phyloP scores from a whole-genome alignment of 2,888 invertebrate genomes.

The Neoascia interrupta region DNA sequence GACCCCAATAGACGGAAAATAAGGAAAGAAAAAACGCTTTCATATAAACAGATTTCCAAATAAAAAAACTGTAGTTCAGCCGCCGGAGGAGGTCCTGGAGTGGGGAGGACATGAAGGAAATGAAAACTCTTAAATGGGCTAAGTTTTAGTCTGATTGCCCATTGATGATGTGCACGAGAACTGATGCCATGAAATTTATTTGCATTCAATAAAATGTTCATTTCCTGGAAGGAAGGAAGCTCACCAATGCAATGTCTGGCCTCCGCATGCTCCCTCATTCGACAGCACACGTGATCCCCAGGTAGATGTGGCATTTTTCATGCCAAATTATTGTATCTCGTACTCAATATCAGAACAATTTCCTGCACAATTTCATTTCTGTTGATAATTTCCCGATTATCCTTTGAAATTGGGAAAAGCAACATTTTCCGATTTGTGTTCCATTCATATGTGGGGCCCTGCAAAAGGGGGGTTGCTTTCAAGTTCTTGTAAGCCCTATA shows the following conservation, averaged over 20 bases:
- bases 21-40: not conserved
- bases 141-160: constrained; percentile 30
- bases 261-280: not conserved
- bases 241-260: constrained; percentile 18
- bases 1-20: constrained; percentile 16
- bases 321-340: constrained; percentile 57
- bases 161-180: constrained; percentile 18
- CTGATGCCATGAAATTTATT: constrained; percentile 39
- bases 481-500: constrained; percentile 60
- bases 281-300: constrained; percentile 13
- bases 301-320: constrained; percentile 21
- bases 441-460: constrained; percentile 6
- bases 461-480: constrained; percentile 26
- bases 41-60: constrained; percentile 4
- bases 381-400: constrained; percentile 66
- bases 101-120: constrained; percentile 22
- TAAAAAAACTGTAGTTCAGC: not conserved
- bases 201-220: constrained; percentile 58
- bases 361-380: constrained; percentile 57
- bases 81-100: not conserved
- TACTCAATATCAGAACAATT: constrained; percentile 56
- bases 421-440: not conserved
- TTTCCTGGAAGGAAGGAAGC: constrained; percentile 45
- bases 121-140: constrained; percentile 31
- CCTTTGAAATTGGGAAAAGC: constrained; percentile 39